A percentile compares a stretch with the other conserved stretches of the same genome.
Evolutionary conservation across 35 echinoderm and acorn worm species (phyloP).

Genomic region (Lytechinus variegatus): DNA sequence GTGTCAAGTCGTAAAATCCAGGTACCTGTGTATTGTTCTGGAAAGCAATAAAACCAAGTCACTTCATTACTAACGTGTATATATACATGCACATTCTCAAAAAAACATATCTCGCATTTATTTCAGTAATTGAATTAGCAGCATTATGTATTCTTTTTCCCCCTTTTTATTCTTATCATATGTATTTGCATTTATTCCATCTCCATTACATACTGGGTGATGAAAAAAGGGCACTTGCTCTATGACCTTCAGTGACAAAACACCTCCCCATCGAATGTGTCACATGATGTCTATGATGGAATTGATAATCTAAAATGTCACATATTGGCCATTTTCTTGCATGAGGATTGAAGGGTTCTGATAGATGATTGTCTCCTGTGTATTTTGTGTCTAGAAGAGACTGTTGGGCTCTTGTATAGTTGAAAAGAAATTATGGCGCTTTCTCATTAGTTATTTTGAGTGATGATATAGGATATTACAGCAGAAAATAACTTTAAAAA

Average conservation of each 20-base stretch:
- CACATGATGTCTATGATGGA: not conserved
- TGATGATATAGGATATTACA: not conserved
- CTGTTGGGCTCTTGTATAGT: too few relatives aligned
- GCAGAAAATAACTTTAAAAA: too few relatives aligned
- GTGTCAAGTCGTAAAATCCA: not conserved
- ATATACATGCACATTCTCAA: not conserved
- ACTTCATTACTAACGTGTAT: not conserved
- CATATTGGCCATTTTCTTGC: not conserved
- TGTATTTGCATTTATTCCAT: not conserved
- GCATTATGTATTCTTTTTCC: not conserved
- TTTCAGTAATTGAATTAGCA: not conserved
- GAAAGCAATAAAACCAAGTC: too few relatives aligned
- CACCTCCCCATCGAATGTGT: not conserved
- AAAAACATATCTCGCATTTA: not conserved
- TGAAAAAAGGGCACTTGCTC: not conserved
- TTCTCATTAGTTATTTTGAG: too few relatives aligned
- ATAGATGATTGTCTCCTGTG: not conserved
- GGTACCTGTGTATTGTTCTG: not conserved
- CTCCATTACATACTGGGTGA: not conserved
- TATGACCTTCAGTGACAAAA: not conserved
- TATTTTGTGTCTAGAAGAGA: not conserved
- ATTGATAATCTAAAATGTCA: not conserved
- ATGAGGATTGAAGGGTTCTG: not conserved
- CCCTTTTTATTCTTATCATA: not conserved
- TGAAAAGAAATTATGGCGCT: too few relatives aligned